Evolutionary conservation across 2,888 invertebrate species (phyloP), one percentile per base, ranked within the genome.

Genomic region (Pristionchus arcanus): DNA sequence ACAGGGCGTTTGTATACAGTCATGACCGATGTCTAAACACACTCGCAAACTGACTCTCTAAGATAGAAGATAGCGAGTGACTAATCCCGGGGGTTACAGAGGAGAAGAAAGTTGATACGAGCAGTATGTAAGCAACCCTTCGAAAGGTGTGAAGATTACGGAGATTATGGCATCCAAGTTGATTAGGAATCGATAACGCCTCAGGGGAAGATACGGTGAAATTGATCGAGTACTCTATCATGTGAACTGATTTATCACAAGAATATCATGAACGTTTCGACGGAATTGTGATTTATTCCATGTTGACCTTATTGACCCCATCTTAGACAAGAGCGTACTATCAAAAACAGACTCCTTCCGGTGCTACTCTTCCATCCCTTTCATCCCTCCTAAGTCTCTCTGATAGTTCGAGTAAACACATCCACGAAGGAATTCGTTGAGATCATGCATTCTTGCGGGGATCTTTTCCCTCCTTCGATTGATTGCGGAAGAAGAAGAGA

Each of bases 351-450:
- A 4, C 34, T 71, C 15, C 74, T 74, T 74, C 74, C 74, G 74
- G 74, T 74, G 74, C 34, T 74, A 31, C 74, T 74, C 31, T 25
- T 74, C 21, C 9, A 4, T 28, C 71, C 31, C 28, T 16, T 34
- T 37, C 37, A 21, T 74, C 74, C 4, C 74, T 21, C 25, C 81
- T 49, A 49, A 16, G 49, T 11, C 42, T 53, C 28, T 81, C 81
- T 81, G 81, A 81, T 81, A 81, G 81, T 81, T 81, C 81, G 81
- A 28, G 81, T 81, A 81, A 81, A 81, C 81, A 81, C 81, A 81
- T 77, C 77, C 4, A 2, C 21, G 42, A 42, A 25, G 28, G 77
- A 81, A 81, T 81, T 81, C 49, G 19, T n/a, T 15, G 81, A 74
- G 81, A 81, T 81, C 81, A 81, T 81, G 81, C 81, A 81, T 81